Percentiles rank a stretch among this genome's conserved stretches.
Conservation (phyloP, 2,888 invertebrate species). For the Idaea straminata region DNA sequence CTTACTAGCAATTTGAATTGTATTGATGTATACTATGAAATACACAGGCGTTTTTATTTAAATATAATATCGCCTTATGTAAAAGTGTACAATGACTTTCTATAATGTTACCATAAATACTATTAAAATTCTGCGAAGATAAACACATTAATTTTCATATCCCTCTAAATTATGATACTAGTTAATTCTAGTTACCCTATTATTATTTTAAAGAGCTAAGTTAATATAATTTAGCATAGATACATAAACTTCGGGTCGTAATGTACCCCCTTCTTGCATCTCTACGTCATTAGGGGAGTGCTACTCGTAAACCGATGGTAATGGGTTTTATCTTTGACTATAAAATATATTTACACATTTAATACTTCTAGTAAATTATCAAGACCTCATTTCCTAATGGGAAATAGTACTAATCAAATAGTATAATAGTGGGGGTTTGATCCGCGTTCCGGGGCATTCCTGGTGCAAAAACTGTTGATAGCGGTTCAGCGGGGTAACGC, state of each 20-base stretch:
- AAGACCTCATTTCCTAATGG: constrained; percentile 53
- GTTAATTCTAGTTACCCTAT: background rate
- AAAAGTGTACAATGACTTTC: background rate
- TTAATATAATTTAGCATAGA: constrained; percentile 2
- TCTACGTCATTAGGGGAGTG: constrained; percentile 71
- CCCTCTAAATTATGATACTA: background rate
- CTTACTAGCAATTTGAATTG: no score
- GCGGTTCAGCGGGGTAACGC: no score
- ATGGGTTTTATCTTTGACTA: constrained; percentile 73
- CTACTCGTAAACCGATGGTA: constrained; percentile 68
- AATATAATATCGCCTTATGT: no score
- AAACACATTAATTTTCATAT: background rate
- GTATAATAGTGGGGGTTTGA: constrained; percentile 7
- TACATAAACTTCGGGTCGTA: background rate
- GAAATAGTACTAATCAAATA: constrained; percentile 39
- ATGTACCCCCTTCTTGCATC: constrained; percentile 39
- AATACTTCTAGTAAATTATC: constrained; percentile 56
- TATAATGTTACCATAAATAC: background rate
- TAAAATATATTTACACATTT: constrained; percentile 74
- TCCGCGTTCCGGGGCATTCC: no score
- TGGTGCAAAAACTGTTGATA: no score
- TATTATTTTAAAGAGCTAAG: background rate
- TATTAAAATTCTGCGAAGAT: background rate
- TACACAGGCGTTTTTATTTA: no score
- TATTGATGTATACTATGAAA: no score